These are phyloP conservation scores for Eupithecia vulgata DNA, from an alignment of 2,888 invertebrate genomes.

Conservation along the genomic window DNA sequence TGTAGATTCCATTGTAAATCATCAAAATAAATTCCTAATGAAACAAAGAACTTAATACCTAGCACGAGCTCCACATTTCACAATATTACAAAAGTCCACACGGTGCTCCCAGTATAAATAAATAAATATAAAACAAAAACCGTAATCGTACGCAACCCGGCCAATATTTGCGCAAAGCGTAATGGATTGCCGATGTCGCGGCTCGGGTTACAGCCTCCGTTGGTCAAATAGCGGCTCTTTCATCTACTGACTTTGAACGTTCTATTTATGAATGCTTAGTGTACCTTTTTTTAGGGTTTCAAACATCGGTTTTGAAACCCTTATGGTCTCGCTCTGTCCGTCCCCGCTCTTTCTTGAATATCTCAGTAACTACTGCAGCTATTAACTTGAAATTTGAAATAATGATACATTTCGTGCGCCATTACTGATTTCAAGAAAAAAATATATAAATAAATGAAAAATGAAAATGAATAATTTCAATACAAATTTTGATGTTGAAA, in stretches of 20 bases:
- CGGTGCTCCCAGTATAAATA: conserved; percentile 46
- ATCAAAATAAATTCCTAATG: too few relatives aligned
- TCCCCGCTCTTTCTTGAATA: too few relatives aligned
- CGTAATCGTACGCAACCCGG: conserved; percentile 62
- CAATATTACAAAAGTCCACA: not conserved
- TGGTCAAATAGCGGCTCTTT: conserved; percentile 59
- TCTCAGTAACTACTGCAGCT: too few relatives aligned
- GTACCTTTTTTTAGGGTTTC: not conserved
- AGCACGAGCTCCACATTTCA: not conserved
- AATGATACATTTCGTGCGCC: too few relatives aligned
- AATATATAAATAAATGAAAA: too few relatives aligned
- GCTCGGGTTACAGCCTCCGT: conserved; percentile 60
- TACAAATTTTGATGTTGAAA: too few relatives aligned
- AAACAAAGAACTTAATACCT: not conserved
- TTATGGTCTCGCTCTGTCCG: too few relatives aligned
- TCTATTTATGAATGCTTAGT: conserved; percentile 2
- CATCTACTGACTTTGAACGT: conserved; percentile 27
- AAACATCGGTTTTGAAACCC: too few relatives aligned
- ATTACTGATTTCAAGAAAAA: too few relatives aligned
- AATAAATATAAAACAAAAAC: conserved; percentile 54
- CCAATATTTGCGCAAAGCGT: conserved; percentile 62
- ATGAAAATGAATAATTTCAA: too few relatives aligned
- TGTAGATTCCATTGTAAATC: too few relatives aligned
- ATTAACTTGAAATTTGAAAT: too few relatives aligned
- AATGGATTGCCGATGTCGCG: conserved; percentile 73